Percentiles rank a stretch among this genome's conserved stretches.
These are phyloP conservation scores for Leptothorax acervorum DNA, from an alignment of 2,888 invertebrate genomes.

Conservation along the genomic window DNA sequence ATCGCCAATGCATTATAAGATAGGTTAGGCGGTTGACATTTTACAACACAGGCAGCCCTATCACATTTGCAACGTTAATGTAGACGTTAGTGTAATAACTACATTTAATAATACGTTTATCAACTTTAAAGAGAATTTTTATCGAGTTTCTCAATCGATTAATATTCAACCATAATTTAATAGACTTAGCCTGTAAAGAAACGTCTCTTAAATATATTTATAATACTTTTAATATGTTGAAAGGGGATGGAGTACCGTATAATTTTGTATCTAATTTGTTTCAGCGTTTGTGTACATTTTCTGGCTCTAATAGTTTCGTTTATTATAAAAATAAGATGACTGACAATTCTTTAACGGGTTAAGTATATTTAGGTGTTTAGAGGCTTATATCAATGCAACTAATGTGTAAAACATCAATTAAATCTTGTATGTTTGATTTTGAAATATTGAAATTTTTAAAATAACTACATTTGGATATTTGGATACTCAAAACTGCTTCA, in stretches of 20 bases:
- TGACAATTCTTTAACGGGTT: slow-evolving; percentile 46
- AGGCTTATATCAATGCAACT: background rate
- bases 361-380: slow-evolving; percentile 39
- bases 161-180: background rate
- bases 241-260: slow-evolving; percentile 3
- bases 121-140: background rate
- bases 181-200: background rate
- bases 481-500: background rate
- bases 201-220: background rate
- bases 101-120: background rate
- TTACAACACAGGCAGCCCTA: background rate
- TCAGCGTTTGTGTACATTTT: slow-evolving; percentile 42
- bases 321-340: slow-evolving; percentile 54
- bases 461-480: background rate
- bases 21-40: slow-evolving; percentile 13
- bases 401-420: slow-evolving; percentile 33
- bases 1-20: background rate
- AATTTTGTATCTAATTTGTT: slow-evolving; percentile 58
- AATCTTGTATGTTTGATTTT: background rate
- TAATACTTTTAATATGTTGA: background rate
- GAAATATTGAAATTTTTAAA: background rate
- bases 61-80: background rate
- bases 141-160: background rate
- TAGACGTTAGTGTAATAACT: background rate
- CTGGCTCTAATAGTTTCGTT: slow-evolving; percentile 48